Percentiles rank a stretch among this genome's conserved stretches.
Evolutionary conservation across 92 coral and sea anemone genomes (phyloP).

Genomic region (Parazoanthus swiftii): DNA sequence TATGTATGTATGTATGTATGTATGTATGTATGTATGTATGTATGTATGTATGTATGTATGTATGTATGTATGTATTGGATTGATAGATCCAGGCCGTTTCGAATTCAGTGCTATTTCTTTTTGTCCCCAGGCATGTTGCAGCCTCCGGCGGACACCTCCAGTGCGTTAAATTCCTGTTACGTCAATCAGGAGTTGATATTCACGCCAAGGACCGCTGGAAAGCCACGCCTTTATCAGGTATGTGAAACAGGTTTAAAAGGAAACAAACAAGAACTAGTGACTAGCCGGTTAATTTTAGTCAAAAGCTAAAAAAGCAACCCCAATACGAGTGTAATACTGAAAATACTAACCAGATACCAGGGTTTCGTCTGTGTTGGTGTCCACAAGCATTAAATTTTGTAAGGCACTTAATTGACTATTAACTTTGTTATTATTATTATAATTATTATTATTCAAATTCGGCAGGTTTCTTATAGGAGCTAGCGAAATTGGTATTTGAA

Average conservation of each 20-base stretch:
- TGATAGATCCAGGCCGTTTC: background rate
- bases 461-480: no score
- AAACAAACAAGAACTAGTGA: background rate
- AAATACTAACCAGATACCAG: no score
- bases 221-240: slow-evolving; percentile 78
- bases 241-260: background rate
- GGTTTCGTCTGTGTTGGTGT: no score
- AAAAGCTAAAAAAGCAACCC: no score
- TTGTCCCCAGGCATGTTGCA: slow-evolving; percentile 67
- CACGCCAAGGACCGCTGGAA: slow-evolving; percentile 95
- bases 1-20: no score
- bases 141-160: slow-evolving; percentile 68
- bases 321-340: background rate
- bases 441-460: no score
- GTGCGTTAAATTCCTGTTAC: slow-evolving; percentile 80
- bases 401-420: no score
- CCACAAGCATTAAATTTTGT: no score
- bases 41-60: background rate
- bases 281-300: background rate
- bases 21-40: no score
- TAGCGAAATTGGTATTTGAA: no score
- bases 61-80: background rate
- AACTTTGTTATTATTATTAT: no score
- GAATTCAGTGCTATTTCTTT: background rate
- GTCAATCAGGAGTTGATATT: slow-evolving; percentile 84